A percentile compares a stretch with the other conserved stretches of the same genome.
These are phyloP conservation scores for Motacilla tschutschensis DNA, from an alignment of 2,113 vertebrate genomes.

Conservation along the genomic window DNA sequence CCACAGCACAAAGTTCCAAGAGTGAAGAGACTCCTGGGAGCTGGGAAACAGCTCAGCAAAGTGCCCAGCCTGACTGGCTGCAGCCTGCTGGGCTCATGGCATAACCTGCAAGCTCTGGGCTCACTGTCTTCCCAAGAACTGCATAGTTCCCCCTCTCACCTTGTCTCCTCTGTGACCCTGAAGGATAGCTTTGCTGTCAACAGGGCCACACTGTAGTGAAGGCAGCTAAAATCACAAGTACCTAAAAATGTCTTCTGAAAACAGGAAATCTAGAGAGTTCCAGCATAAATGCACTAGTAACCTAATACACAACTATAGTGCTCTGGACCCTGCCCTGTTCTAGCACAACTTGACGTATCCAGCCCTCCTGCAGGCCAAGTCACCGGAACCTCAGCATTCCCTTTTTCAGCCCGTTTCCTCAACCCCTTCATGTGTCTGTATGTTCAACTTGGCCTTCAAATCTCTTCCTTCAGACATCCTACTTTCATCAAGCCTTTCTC, in stretches of 20 bases:
- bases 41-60: background rate
- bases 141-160: background rate
- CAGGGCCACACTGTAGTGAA: background rate
- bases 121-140: background rate
- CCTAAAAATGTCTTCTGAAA: background rate
- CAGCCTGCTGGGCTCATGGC: background rate
- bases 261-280: background rate
- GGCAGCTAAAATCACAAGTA: background rate
- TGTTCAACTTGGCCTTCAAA: conserved; percentile 3
- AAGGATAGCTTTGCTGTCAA: background rate
- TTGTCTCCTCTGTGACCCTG: background rate
- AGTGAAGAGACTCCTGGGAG: background rate
- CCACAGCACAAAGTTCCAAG: background rate
- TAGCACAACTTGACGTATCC: fast-evolving
- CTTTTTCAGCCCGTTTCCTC: background rate
- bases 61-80: background rate
- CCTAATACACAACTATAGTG: background rate
- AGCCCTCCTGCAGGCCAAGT: background rate
- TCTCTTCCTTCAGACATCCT: conserved; percentile 34
- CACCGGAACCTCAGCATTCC: background rate
- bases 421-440: conserved; percentile 6
- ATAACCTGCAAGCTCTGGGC: background rate
- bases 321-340: background rate
- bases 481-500: conserved; percentile 22
- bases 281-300: background rate